Conservation (phyloP, 2,113 vertebrate species). For the Choloepus hoffmanni region DNA sequence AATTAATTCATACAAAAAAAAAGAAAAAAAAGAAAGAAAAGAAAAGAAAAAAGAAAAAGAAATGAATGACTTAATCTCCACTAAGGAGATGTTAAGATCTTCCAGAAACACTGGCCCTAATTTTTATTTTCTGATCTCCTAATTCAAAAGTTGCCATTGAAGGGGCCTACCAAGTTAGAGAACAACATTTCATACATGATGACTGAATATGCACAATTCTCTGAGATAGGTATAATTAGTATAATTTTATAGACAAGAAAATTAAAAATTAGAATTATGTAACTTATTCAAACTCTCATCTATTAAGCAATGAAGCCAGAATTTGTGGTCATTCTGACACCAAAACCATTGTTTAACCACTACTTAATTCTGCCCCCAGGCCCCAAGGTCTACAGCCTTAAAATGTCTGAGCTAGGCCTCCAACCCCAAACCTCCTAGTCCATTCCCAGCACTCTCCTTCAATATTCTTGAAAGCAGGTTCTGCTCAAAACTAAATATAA, state of each 20-base stretch:
- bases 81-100: neutral
- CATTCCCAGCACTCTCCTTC: neutral
- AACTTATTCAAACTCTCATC: neutral
- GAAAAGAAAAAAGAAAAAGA: neutral
- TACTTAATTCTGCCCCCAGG: neutral
- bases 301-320: neutral
- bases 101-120: neutral
- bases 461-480: neutral
- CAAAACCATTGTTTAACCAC: neutral
- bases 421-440: neutral
- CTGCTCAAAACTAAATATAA: neutral
- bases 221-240: neutral
- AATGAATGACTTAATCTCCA: neutral
- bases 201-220: neutral
- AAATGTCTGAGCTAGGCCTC: neutral
- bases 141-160: neutral
- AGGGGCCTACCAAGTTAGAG: neutral
- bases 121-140: neutral
- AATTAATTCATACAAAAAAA: neutral
- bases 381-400: neutral
- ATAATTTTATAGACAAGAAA: constrained; percentile 11
- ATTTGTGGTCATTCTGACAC: neutral
- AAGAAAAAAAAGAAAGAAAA: neutral
- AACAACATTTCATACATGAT: neutral
- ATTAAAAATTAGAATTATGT: neutral